Evolutionary conservation across 1,140 invertebrate genomes (phyloP), one percentile per base, ranked within the genome.

Genomic region (Drosophila oshimai): DNA sequence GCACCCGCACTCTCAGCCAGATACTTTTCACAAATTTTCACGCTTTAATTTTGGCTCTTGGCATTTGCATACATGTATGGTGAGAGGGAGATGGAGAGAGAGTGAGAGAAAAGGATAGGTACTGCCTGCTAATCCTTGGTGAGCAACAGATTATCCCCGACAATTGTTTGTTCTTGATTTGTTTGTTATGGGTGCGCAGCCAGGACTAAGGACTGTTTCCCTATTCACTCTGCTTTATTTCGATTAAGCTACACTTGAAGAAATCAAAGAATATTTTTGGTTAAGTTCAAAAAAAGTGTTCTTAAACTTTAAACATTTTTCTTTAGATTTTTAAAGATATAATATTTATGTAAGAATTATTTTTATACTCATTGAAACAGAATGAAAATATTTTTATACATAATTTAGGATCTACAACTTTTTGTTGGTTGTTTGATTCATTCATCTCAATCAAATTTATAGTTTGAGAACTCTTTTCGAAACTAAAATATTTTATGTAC

Each of bases 131-230:
- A 87, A 87, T 81, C 81, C 81, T 53, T 70, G 76, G 76, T 87
- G 81, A 87, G 81, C 81, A 87, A 87, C 81, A 87, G 81, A 87
- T 87, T 87, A 87, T 87, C 81, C 81, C 68, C 79, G 71, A 34
- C 81, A 87, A 87, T 87, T 87, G 81, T 87, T 87, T 81, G 76
- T 71, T 58, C 62, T 77, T 87, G 81, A 87, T 87, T 83, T 81
- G 78, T 83, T 83, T 83, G 77, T 83, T 81, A 69, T 83, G 68
- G 77, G 39, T 53, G 39, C 41, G 28, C 18, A 62, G 54, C 22
- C 29, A 9, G 61, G 60, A 47, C 60, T 65, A 65, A 65, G 44
- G 26, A 29, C 17, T 36, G 33, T 12, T 28, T 39, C 7, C 12
- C 26, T 15, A 18, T 28, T 29, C 2, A 24, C 65, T 61, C 44